Percentiles rank a stretch among this genome's conserved stretches.
Evolutionary conservation across 2,888 invertebrate genomes (phyloP).

Genomic region (Andrena dorsata): DNA sequence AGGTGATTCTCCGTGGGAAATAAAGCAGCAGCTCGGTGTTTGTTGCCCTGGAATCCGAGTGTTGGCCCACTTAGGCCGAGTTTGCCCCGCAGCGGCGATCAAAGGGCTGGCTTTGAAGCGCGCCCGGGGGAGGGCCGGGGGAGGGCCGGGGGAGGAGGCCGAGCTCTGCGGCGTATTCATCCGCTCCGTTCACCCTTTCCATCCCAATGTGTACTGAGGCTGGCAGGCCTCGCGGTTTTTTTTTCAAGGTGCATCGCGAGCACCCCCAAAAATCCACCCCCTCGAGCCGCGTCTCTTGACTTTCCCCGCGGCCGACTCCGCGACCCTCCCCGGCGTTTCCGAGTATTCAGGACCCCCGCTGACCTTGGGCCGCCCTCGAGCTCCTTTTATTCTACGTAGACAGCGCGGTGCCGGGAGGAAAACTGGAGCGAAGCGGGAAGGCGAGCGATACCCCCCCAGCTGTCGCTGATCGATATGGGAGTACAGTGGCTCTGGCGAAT

Average conservation of each 20-base stretch:
- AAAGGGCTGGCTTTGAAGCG: slow-evolving; percentile 50
- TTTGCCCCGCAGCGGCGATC: slow-evolving; percentile 52
- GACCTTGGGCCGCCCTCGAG: background rate
- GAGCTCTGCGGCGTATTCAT: slow-evolving; percentile 34
- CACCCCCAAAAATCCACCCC: background rate
- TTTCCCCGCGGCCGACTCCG: no score
- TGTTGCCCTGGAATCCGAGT: slow-evolving; percentile 39
- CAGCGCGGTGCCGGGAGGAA: no score
- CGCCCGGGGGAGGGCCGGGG: background rate
- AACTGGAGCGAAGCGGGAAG: slow-evolving; percentile 11
- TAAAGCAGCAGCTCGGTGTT: slow-evolving; percentile 35
- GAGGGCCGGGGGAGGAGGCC: background rate
- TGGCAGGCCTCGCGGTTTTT: slow-evolving; percentile 6
- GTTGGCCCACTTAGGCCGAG: slow-evolving; percentile 57
- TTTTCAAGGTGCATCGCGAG: background rate
- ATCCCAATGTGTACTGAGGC: slow-evolving; percentile 26
- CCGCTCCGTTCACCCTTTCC: slow-evolving; percentile 32
- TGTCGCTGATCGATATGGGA: slow-evolving; percentile 21
- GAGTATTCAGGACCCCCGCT: background rate
- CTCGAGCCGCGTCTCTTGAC: no score
- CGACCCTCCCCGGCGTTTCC: background rate
- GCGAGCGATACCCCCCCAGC: slow-evolving; percentile 18
- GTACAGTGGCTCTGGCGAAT: slow-evolving; percentile 6
- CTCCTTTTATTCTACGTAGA: background rate
- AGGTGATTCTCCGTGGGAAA: slow-evolving; percentile 3